Conservation (phyloP, 2,888 invertebrate genomes). For the Platerodrilus igneus region DNA sequence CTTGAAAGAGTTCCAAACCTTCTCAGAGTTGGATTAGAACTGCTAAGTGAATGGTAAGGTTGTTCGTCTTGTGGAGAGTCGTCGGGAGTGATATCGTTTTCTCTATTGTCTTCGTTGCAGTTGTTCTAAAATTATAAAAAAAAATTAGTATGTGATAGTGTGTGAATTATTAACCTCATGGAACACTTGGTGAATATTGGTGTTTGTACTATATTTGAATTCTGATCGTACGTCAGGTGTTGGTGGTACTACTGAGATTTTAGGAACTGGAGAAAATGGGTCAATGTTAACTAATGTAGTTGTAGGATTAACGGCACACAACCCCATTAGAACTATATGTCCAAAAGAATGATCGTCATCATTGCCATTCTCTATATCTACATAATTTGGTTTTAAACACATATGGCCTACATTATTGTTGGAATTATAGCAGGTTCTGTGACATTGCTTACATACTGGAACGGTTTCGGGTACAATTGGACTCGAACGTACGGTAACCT, state of each 20-base stretch:
- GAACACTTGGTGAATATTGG: too few species aligned
- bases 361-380: constrained; percentile 5
- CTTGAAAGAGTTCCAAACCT: constrained; percentile 70
- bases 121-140: constrained; percentile 14
- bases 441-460: constrained; percentile 72
- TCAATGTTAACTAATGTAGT: constrained; percentile 55
- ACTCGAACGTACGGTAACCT: constrained; percentile 75
- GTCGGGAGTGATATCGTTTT: constrained; percentile 62
- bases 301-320: constrained; percentile 59
- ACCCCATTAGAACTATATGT: constrained; percentile 65
- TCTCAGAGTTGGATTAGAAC: constrained; percentile 50
- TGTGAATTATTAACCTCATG: constrained; percentile 14
- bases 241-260: constrained; percentile 70
- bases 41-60: constrained; percentile 66
- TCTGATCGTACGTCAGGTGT: constrained; percentile 56
- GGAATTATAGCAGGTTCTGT: constrained; percentile 61
- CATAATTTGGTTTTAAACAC: constrained; percentile 20
- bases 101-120: constrained; percentile 35
- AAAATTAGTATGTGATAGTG: constrained; percentile 9
- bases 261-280: constrained; percentile 58
- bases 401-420: constrained; percentile 34
- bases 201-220: constrained; percentile 20
- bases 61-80: constrained; percentile 69
- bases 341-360: constrained; percentile 60
- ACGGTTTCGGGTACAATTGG: constrained; percentile 68